A percentile compares a stretch with the other conserved stretches of the same genome.
Evolutionary conservation across 2,888 invertebrate species (phyloP).

Genomic region (Tanypteryx hageni): DNA sequence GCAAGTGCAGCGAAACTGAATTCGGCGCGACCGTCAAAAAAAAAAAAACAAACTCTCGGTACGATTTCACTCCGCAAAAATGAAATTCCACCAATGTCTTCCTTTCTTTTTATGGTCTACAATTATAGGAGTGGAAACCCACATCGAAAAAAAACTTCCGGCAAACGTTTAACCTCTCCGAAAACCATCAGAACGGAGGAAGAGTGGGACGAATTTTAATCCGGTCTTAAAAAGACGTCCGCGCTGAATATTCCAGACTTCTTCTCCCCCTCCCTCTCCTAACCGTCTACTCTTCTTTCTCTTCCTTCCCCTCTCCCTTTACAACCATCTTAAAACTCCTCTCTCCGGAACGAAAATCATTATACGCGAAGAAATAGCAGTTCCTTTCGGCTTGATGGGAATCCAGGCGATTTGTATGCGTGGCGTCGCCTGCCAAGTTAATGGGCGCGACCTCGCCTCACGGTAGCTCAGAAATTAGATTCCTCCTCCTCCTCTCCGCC

Average conservation of each 20-base stretch:
- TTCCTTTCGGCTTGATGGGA: slow-evolving; percentile 29
- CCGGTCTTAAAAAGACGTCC: background rate
- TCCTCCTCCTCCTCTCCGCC: background rate
- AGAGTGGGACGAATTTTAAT: background rate
- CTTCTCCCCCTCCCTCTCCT: background rate
- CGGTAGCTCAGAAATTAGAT: slow-evolving; percentile 63
- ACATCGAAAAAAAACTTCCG: too few species aligned
- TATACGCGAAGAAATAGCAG: slow-evolving; percentile 32
- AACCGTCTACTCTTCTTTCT: background rate
- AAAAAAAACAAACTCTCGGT: background rate
- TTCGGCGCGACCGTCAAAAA: background rate
- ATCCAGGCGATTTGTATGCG: slow-evolving; percentile 55
- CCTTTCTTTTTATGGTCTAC: background rate
- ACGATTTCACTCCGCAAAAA: too few species aligned
- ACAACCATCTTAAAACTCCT: background rate
- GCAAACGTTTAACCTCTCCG: too few species aligned
- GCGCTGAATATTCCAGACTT: background rate
- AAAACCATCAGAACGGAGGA: background rate
- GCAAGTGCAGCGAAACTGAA: background rate
- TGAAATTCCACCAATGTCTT: background rate
- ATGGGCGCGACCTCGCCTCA: slow-evolving; percentile 59
- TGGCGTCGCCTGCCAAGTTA: slow-evolving; percentile 57
- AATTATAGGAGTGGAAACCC: background rate
- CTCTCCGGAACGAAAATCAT: slow-evolving; percentile 16
- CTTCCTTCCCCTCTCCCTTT: background rate